Evolutionary conservation across 2,113 vertebrate genomes (phyloP).

Genomic region (Ictidomys tridecemlineatus): DNA sequence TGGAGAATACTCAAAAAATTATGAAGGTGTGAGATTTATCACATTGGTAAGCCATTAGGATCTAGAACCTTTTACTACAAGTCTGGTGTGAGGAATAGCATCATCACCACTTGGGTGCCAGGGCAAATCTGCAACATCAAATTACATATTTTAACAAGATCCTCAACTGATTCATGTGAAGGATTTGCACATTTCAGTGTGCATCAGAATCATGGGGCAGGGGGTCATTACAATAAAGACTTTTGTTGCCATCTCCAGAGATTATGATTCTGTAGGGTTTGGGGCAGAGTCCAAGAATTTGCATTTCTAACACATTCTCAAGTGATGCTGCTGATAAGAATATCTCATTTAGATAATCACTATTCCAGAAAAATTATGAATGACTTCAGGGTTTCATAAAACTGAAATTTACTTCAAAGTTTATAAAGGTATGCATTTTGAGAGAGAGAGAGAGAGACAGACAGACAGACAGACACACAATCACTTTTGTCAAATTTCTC

Average conservation of each 20-base stretch:
- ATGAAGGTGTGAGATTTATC: background rate
- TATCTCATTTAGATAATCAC: no score
- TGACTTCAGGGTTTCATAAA: no score
- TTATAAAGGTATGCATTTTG: background rate
- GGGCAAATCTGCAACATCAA: background rate
- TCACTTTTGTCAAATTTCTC: constrained; percentile 43
- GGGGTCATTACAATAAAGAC: background rate
- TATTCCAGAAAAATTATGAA: no score
- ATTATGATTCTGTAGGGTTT: constrained; percentile 1
- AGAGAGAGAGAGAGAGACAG: background rate
- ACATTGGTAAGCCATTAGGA: background rate
- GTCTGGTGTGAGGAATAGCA: background rate
- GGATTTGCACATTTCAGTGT: background rate
- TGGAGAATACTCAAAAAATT: background rate
- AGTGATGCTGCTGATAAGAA: no score
- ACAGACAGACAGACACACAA: no score
- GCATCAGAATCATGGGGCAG: background rate
- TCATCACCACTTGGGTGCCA: background rate
- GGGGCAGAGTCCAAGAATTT: background rate
- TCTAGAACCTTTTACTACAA: background rate
- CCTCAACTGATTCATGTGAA: background rate
- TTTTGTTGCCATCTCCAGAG: background rate
- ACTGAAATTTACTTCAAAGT: no score
- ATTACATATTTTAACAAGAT: constrained; percentile 33
- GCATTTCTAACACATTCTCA: background rate